These are phyloP conservation scores for Malacoctenus gilli DNA, from an alignment of 2,797 vertebrate species.

Conservation along the genomic window DNA sequence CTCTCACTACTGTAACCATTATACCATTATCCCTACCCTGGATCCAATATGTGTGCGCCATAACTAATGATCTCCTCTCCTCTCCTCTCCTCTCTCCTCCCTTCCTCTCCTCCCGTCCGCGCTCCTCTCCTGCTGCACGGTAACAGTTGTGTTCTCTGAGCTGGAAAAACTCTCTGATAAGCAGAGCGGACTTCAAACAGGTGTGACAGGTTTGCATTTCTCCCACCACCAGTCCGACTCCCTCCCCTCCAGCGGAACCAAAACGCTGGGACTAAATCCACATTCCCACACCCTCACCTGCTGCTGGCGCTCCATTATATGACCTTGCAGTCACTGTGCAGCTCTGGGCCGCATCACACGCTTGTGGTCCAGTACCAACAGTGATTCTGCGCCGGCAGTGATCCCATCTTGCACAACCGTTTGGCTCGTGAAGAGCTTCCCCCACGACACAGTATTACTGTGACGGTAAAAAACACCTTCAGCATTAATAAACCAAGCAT, in stretches of 20 bases:
- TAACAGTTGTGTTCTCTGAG: constrained; percentile 45
- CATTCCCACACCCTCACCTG: constrained; percentile 40
- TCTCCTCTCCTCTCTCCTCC: constrained; percentile 15
- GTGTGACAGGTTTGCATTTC: constrained; percentile 67
- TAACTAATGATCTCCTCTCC: constrained; percentile 32
- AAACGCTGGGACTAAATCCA: constrained; percentile 47
- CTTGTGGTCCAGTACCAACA: constrained; percentile 27
- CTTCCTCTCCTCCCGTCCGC: constrained; percentile 9
- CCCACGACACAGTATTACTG: too few relatives aligned
- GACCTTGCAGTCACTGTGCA: constrained; percentile 27
- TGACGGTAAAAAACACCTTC: too few relatives aligned
- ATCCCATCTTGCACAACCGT: constrained; percentile 25
- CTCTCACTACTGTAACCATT: constrained; percentile 56
- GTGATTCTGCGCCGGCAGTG: constrained; percentile 17
- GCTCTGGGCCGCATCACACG: constrained; percentile 16
- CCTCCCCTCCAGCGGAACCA: constrained; percentile 36
- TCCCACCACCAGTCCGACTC: constrained; percentile 30
- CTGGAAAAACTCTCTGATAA: constrained; percentile 59
- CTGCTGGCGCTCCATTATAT: constrained; percentile 28
- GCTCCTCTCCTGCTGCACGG: constrained; percentile 16
- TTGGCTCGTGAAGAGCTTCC: too few relatives aligned
- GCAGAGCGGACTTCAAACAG: constrained; percentile 64
- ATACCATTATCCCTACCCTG: constrained; percentile 52
- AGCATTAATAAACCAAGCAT: too few relatives aligned
- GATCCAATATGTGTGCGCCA: constrained; percentile 35